Percentiles rank a stretch among this genome's conserved stretches.
Evolutionary conservation across 2,797 vertebrate genomes (phyloP).

Genomic region (Nyctalus aviator): DNA sequence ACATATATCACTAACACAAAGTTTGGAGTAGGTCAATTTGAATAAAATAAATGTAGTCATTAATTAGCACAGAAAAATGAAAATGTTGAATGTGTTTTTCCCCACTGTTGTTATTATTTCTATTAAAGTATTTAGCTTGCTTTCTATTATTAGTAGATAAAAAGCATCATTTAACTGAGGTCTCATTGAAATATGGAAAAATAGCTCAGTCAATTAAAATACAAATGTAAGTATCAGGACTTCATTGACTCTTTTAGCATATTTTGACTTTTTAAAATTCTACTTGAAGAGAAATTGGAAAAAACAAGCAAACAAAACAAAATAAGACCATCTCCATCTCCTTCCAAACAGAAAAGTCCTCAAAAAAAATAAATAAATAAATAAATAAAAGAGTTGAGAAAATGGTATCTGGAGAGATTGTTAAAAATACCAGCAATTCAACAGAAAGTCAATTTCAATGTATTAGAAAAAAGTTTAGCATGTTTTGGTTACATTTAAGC

Average conservation of each 20-base stretch:
- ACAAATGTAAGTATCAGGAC: not conserved
- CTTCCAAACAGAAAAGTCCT: not conserved
- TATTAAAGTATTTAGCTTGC: constrained; percentile 16
- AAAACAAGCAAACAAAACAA: not conserved
- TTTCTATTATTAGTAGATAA: constrained; percentile 34
- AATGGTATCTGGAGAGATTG: constrained; percentile 16
- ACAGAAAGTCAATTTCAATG: constrained; percentile 32
- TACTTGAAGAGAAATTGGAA: constrained; percentile 16
- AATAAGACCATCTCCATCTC: not conserved
- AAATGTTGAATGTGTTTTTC: not conserved
- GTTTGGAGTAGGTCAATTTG: not conserved
- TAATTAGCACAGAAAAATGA: constrained; percentile 1
- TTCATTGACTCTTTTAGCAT: constrained; percentile 38
- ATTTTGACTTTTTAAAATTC: constrained; percentile 51
- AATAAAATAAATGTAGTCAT: constrained; percentile 35
- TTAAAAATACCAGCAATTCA: not conserved
- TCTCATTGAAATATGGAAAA: constrained; percentile 39
- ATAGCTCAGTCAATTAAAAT: constrained; percentile 23
- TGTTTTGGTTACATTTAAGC: constrained; percentile 6
- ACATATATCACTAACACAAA: constrained; percentile 19
- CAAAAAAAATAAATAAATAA: constrained; percentile 49
- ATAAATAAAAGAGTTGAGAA: not conserved
- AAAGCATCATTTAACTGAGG: constrained; percentile 1
- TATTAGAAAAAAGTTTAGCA: not conserved
- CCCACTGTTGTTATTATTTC: not conserved